phyloP scores from a whole-genome alignment of 2,113 vertebrate genomes.

The Danio rerio region DNA sequence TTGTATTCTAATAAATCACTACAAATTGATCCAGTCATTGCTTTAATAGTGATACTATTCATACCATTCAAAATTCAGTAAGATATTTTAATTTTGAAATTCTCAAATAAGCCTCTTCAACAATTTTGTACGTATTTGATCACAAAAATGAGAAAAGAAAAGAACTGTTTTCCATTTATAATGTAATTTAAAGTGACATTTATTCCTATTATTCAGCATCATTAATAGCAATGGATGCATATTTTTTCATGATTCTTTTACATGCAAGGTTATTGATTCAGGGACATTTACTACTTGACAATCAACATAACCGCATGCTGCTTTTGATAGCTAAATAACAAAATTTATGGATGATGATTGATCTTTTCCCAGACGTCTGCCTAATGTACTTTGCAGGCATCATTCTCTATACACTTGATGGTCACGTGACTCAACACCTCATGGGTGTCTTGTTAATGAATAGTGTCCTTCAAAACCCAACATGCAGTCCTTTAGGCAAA shows the following conservation, averaged over 20 bases:
- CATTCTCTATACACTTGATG: not conserved
- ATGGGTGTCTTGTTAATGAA: not conserved
- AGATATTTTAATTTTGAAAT: too few species aligned
- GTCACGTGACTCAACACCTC: slow-evolving; percentile 2
- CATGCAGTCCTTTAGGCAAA: not conserved
- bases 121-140: too few species aligned
- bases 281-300: not conserved
- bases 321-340: slow-evolving; percentile 38
- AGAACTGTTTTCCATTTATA: too few species aligned
- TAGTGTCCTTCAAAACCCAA: slow-evolving; percentile 7
- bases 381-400: slow-evolving; percentile 45
- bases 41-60: too few species aligned
- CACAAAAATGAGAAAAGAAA: too few species aligned
- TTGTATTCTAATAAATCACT: too few species aligned
- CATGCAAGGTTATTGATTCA: not conserved
- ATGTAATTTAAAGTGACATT: too few species aligned
- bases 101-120: too few species aligned
- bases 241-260: not conserved
- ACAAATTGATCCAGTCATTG: too few species aligned
- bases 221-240: too few species aligned
- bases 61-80: too few species aligned
- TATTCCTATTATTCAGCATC: too few species aligned
- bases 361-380: slow-evolving; percentile 33
- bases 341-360: slow-evolving; percentile 34
- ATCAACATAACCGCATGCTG: not conserved